Percentiles rank a stretch among this genome's conserved stretches.
Conservation (phyloP, 1,140 invertebrate genomes). For the Gryon sp. region DNA sequence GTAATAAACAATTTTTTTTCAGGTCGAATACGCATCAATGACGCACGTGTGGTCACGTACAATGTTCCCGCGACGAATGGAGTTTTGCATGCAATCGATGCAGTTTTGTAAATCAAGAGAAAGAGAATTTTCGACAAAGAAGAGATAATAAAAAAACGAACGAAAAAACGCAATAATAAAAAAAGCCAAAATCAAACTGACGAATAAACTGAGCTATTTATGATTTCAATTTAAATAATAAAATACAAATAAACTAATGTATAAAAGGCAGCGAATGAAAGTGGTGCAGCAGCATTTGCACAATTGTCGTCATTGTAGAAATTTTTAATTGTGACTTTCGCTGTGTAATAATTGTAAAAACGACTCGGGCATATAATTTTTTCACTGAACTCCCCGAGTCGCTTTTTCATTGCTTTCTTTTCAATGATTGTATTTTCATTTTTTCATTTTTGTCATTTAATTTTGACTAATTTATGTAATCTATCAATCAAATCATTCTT, state of each 20-base stretch:
- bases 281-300: constrained; percentile 20
- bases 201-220: constrained; percentile 4
- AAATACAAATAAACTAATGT: too few species aligned
- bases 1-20: constrained; percentile 70
- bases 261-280: constrained; percentile 41
- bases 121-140: too few species aligned
- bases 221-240: constrained; percentile 14
- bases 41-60: constrained; percentile 86
- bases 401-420: background rate
- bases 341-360: constrained; percentile 15
- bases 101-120: constrained; percentile 82
- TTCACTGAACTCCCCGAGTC: background rate
- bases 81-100: constrained; percentile 91
- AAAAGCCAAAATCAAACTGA: constrained; percentile 31
- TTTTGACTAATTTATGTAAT: constrained; percentile 23
- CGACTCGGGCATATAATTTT: background rate
- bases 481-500: constrained; percentile 7
- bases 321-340: constrained; percentile 19
- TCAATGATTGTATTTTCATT: too few species aligned
- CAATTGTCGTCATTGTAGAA: too few species aligned
- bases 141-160: constrained; percentile 8
- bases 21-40: constrained; percentile 91
- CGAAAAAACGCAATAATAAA: constrained; percentile 10
- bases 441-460: background rate
- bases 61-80: constrained; percentile 93